A percentile compares a stretch with the other conserved stretches of the same genome.
Conservation (phyloP, 2,888 invertebrate genomes). For the Rhagophthalmus giganteus region DNA sequence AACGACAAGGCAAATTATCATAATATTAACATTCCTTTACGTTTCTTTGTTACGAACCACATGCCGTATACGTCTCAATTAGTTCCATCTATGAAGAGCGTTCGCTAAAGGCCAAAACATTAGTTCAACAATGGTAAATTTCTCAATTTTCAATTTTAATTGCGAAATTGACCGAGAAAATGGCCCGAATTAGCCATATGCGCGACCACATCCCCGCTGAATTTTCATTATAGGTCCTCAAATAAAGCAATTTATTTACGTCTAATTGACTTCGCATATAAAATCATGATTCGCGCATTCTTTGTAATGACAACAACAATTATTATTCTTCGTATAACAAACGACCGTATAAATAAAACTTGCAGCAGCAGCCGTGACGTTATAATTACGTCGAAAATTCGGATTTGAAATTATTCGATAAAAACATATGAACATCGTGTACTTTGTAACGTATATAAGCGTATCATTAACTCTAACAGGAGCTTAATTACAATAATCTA, state of each 20-base stretch:
- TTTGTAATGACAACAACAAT: no score
- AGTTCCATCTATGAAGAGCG: no score
- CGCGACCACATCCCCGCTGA: conserved; percentile 18
- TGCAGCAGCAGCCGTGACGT: conserved; percentile 8
- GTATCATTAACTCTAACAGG: conserved; percentile 35
- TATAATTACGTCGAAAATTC: conserved; percentile 18
- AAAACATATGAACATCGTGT: conserved; percentile 34
- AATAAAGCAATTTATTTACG: no score
- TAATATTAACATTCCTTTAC: no score
- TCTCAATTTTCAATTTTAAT: conserved; percentile 21
- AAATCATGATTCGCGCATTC: no score
- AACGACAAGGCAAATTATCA: no score
- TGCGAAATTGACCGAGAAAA: conserved; percentile 16
- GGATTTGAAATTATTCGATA: conserved; percentile 20
- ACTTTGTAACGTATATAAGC: conserved; percentile 36
- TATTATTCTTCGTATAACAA: no score
- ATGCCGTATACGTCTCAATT: no score
- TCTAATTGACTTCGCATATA: no score
- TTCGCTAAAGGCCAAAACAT: conserved; percentile 13
- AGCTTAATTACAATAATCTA: conserved; percentile 40
- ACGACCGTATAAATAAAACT: no score
- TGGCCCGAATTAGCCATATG: conserved; percentile 24
- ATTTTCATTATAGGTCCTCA: neutral
- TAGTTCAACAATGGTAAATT: conserved; percentile 20
- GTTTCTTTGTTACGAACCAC: no score